Percentiles rank a stretch among this genome's conserved stretches.
These are phyloP conservation scores for Meganola albula DNA, from an alignment of 2,888 invertebrate species.

Conservation along the genomic window DNA sequence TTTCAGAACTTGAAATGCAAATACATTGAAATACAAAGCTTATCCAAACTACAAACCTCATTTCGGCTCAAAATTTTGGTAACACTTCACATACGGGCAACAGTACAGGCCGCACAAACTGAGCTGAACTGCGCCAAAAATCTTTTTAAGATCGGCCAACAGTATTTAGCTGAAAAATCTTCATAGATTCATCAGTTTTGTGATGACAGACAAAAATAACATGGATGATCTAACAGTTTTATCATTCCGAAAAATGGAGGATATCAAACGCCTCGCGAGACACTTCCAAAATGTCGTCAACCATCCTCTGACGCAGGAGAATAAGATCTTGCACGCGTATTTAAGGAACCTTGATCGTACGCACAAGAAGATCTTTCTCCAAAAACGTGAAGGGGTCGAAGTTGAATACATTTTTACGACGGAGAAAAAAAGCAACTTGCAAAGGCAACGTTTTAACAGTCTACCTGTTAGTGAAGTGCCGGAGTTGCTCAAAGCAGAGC, in stretches of 20 bases:
- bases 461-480: conserved; percentile 68
- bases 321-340: conserved; percentile 43
- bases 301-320: conserved; percentile 52
- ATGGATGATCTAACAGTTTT: conserved; percentile 54
- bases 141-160: conserved; percentile 27
- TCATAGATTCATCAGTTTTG: conserved; percentile 30
- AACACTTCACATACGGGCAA: conserved; percentile 30
- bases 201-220: conserved; percentile 34
- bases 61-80: conserved; percentile 25
- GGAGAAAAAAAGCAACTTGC: conserved; percentile 64
- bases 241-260: conserved; percentile 61
- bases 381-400: conserved; percentile 57
- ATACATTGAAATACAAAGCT: conserved; percentile 46
- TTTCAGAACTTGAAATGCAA: conserved; percentile 74
- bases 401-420: conserved; percentile 71
- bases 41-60: conserved; percentile 34
- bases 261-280: conserved; percentile 54
- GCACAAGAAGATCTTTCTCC: conserved; percentile 52
- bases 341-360: conserved; percentile 49
- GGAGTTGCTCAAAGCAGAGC: conserved; percentile 59
- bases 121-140: conserved; percentile 23
- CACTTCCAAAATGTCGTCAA: conserved; percentile 57
- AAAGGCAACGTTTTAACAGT: conserved; percentile 67
- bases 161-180: background rate
- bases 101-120: conserved; percentile 17